These are phyloP conservation scores for Bugulina stolonifera DNA, from an alignment of 2,888 invertebrate species.

Conservation along the genomic window DNA sequence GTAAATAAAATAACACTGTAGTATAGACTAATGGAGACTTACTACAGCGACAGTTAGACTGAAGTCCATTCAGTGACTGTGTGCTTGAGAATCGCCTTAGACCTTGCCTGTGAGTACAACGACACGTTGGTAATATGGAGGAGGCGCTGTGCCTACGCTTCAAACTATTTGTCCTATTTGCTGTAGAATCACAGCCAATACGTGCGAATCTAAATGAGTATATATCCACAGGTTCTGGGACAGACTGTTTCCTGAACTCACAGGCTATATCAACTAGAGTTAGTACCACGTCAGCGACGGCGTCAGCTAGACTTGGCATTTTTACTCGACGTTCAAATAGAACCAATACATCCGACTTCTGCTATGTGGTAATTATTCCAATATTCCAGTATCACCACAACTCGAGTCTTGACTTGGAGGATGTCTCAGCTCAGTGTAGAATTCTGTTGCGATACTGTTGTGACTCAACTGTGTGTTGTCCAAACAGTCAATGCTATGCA, in stretches of 20 bases:
- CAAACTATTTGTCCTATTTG: background rate
- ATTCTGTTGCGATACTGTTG: no score
- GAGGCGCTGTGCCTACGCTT: background rate
- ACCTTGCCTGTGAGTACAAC: background rate
- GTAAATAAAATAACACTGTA: no score
- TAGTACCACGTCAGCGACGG: background rate
- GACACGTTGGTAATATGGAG: background rate
- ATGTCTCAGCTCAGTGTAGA: no score
- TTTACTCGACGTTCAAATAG: no score
- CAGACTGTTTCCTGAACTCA: constrained; percentile 13
- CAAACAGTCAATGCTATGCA: no score
- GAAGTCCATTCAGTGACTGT: background rate
- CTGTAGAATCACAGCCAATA: background rate
- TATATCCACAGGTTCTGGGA: background rate
- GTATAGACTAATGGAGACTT: no score
- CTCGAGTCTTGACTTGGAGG: no score
- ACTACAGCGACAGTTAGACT: background rate
- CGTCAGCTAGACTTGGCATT: constrained; percentile 2
- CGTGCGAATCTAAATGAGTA: background rate
- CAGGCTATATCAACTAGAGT: background rate
- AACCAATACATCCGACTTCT: no score
- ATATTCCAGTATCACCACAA: no score
- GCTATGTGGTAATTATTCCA: no score
- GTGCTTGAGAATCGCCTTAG: background rate
- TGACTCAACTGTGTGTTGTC: no score